Evolutionary conservation across 1,140 invertebrate genomes (phyloP).

Genomic region (Drosophila jambulina): DNA sequence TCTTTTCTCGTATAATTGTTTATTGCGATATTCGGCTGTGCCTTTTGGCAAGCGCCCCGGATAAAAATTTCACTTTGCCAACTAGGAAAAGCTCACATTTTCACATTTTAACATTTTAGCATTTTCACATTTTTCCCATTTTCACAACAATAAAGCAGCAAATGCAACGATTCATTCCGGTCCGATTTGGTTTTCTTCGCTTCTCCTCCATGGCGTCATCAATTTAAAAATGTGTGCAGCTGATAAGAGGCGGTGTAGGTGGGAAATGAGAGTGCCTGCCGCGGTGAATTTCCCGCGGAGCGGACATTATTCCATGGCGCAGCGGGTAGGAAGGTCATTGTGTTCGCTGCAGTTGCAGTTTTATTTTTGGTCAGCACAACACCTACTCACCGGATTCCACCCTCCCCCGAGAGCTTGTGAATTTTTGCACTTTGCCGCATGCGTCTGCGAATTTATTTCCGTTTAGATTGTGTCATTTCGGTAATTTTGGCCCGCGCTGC

Average conservation of each 20-base stretch:
- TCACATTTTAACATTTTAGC: conserved; percentile 43
- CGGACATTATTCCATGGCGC: conserved; percentile 17
- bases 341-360: conserved; percentile 62
- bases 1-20: conserved; percentile 50
- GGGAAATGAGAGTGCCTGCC: conserved; percentile 44
- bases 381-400: conserved; percentile 18
- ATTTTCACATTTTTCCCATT: conserved; percentile 15
- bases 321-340: conserved; percentile 68
- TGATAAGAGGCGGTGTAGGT: conserved; percentile 58
- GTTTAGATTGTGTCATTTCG: conserved; percentile 81
- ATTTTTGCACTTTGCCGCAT: conserved; percentile 62
- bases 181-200: conserved; percentile 22
- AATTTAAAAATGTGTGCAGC: conserved; percentile 67
- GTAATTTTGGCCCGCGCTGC: conserved; percentile 72
- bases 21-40: conserved; percentile 58
- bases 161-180: conserved; percentile 28
- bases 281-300: conserved; percentile 3
- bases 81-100: conserved; percentile 71
- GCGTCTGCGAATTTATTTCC: conserved; percentile 75
- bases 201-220: conserved; percentile 65
- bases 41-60: conserved; percentile 47
- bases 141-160: conserved; percentile 45
- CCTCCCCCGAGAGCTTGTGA: not conserved
- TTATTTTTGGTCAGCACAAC: conserved; percentile 35
- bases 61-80: conserved; percentile 71